These are phyloP conservation scores for Myioborus melanocephalus DNA, from an alignment of 2,797 vertebrate genomes.

Conservation along the genomic window DNA sequence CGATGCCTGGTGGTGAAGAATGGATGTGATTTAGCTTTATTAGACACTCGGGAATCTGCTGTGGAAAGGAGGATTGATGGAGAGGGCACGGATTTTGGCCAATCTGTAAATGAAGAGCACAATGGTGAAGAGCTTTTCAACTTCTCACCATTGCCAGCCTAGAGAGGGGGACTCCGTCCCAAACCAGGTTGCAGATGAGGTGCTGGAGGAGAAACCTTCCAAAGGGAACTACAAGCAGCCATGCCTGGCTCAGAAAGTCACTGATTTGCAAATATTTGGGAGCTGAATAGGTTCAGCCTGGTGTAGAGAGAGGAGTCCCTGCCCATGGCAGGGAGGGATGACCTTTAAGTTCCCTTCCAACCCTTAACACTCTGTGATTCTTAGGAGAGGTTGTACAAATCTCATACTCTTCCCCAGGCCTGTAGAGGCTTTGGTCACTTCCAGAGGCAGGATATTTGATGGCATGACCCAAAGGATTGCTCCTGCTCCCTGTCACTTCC, in stretches of 20 bases:
- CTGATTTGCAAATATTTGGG: not conserved
- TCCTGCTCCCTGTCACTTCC: not conserved
- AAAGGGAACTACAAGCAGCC: not conserved
- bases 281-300: not conserved
- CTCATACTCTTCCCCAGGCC: not conserved
- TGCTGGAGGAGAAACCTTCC: not conserved
- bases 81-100: not conserved
- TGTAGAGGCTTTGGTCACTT: not conserved
- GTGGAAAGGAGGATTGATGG: slow-evolving; percentile 35
- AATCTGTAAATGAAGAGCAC: not conserved
- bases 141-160: not conserved
- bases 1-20: not conserved
- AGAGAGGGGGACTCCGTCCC: not conserved
- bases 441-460: not conserved
- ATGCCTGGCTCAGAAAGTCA: not conserved
- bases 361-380: not conserved
- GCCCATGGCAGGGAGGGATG: not conserved
- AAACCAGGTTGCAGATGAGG: not conserved
- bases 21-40: slow-evolving; percentile 29
- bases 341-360: not conserved
- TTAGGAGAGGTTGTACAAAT: not conserved
- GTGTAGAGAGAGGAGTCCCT: not conserved
- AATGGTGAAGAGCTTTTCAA: not conserved
- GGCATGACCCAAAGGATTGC: not conserved
- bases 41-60: not conserved